Percentiles rank a stretch among this genome's conserved stretches.
Evolutionary conservation across 64 coral and sea anemone species (phyloP).

Genomic region (Stichodactyla mertensii): DNA sequence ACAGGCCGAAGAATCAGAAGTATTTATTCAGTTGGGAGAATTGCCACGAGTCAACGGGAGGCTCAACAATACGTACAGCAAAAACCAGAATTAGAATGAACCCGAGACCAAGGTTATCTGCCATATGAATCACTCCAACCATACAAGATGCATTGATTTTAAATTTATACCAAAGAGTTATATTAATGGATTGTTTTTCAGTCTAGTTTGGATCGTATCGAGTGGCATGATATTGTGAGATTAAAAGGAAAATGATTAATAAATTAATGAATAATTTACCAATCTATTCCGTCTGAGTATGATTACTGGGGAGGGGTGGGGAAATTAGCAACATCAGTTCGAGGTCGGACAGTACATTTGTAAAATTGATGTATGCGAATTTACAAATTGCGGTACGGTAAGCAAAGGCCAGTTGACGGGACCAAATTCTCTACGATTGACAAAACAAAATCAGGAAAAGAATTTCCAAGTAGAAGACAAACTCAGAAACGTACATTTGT

Average conservation of each 20-base stretch:
- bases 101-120: no score
- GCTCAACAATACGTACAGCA: not conserved
- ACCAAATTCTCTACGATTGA: no score
- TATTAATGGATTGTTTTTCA: not conserved
- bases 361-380: no score
- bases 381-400: no score
- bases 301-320: not conserved
- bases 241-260: not conserved
- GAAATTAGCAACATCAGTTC: not conserved
- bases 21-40: slow-evolving; percentile 19
- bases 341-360: not conserved
- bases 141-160: not conserved
- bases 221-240: not conserved
- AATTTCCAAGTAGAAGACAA: no score
- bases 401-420: no score
- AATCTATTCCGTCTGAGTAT: not conserved
- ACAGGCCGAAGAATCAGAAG: not conserved
- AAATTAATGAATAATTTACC: not conserved
- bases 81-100: not conserved
- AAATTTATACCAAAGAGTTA: not conserved
- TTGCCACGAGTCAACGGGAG: slow-evolving; percentile 10
- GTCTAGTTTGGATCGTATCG: not conserved
- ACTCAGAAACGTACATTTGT: no score
- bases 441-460: no score
- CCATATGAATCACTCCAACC: no score